These are phyloP conservation scores for Agapostemon virescens DNA, from an alignment of 2,888 invertebrate species.

Conservation along the genomic window DNA sequence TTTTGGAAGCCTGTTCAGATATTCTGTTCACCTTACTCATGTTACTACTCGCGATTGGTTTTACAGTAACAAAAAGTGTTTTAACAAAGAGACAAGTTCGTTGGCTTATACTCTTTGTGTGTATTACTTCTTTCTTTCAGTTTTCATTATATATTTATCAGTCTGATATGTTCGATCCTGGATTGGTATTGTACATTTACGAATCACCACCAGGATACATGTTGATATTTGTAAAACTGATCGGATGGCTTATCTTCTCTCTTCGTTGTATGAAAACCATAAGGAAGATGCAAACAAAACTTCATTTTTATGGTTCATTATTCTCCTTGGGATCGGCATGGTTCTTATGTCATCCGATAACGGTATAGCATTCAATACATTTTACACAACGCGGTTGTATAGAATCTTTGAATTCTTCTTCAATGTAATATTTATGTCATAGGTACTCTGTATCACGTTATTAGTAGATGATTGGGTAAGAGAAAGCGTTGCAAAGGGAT, in stretches of 20 bases:
- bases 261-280: slow-evolving; percentile 80
- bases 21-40: slow-evolving; percentile 89
- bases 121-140: slow-evolving; percentile 87
- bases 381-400: slow-evolving; percentile 9
- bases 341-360: slow-evolving; percentile 76
- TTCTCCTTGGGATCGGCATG: slow-evolving; percentile 75
- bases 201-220: slow-evolving; percentile 95
- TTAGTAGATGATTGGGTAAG: slow-evolving; percentile 89
- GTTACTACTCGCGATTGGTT: slow-evolving; percentile 93
- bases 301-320: slow-evolving; percentile 73
- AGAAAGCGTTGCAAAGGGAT: slow-evolving; percentile 85
- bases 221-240: slow-evolving; percentile 87
- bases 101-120: slow-evolving; percentile 90
- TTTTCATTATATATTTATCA: slow-evolving; percentile 90
- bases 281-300: slow-evolving; percentile 68
- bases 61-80: slow-evolving; percentile 92
- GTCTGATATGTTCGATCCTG: slow-evolving; percentile 93
- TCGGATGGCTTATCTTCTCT: slow-evolving; percentile 91
- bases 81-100: slow-evolving; percentile 87
- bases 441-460: slow-evolving; percentile 87
- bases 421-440: slow-evolving; percentile 53
- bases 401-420: slow-evolving; percentile 6
- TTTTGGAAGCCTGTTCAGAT: slow-evolving; percentile 88
- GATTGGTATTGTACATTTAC: slow-evolving; percentile 93
- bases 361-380: slow-evolving; percentile 64